Evolutionary conservation across 1,140 invertebrate species (phyloP), one percentile per base, ranked within the genome.

Genomic region (Aphelinus certus): DNA sequence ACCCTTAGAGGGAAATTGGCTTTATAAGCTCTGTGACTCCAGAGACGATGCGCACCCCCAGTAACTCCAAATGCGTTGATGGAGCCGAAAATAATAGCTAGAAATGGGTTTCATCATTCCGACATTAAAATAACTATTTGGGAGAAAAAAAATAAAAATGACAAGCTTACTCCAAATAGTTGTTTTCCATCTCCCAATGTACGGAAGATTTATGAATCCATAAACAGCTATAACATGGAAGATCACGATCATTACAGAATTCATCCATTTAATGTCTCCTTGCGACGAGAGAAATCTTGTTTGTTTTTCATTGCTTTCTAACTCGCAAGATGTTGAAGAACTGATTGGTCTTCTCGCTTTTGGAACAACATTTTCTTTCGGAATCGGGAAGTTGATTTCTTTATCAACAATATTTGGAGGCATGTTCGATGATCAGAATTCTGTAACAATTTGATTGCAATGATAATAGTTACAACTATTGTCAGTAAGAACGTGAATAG

Each of bases 21-120:
- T 87, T 96, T 96, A 85, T 94, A 97, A 5, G 94, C 89, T 71
- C 92, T 88, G 87, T 97, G 96, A 53, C 93, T 90, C 94, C 94
- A 97, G 43, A 93, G 90, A 47, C 96, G 90, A 87, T 97, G 96
- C 1, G 90, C 93, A 2, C 96, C 96, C 46, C 90, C 95, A 1
- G 95, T 97, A 6, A 97, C 88, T 10, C 93, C 93, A 71, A 93
- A 90, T 56, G 90, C 92, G 42, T 87, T 88, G 0, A 91, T 70
- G 7, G 85, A 80, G 45, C 89, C 90, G 7, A 89, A 26, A 26
- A 26, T 26, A 26, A 26, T 26, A 26, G 26, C 26, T 60, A 26
- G 26, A n/a, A n/a, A 60, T 60, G 7, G 26, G 57, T 62, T 75
- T 63, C 61, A 64, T 42, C 55, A 0, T 3, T 9, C 7, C 47